Percentiles rank a stretch among this genome's conserved stretches.
Evolutionary conservation across 2,888 invertebrate genomes (phyloP).

Genomic region (Empis livida): DNA sequence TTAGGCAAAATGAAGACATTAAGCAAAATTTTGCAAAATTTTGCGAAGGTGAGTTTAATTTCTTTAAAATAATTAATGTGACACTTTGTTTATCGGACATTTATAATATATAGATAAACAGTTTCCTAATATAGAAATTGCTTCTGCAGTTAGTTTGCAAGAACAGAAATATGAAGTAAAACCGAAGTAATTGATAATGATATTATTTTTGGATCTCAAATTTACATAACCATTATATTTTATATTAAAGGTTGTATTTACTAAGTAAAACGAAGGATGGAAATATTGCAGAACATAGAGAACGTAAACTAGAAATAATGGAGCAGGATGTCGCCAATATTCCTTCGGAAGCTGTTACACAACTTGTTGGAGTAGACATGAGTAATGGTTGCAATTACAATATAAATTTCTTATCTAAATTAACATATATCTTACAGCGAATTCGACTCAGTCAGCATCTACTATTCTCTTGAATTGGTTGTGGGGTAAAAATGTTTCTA

Average conservation of each 20-base stretch:
- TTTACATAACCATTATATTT: slow-evolving; percentile 9
- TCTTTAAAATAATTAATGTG: background rate
- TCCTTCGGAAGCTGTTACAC: slow-evolving; percentile 59
- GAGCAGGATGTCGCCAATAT: slow-evolving; percentile 59
- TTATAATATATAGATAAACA: background rate
- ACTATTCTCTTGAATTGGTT: slow-evolving; percentile 71
- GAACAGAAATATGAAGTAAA: too few species aligned
- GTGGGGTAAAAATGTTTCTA: slow-evolving; percentile 47
- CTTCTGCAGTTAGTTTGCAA: too few species aligned
- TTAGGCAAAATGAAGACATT: slow-evolving; percentile 57
- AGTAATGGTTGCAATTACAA: slow-evolving; percentile 40
- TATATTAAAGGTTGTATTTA: slow-evolving; percentile 55
- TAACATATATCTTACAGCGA: slow-evolving; percentile 42
- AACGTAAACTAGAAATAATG: slow-evolving; percentile 61
- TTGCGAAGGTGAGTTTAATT: too few species aligned
- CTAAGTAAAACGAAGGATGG: slow-evolving; percentile 66
- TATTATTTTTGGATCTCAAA: slow-evolving; percentile 16
- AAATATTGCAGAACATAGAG: slow-evolving; percentile 61
- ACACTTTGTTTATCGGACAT: background rate
- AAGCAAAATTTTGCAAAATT: slow-evolving; percentile 2
- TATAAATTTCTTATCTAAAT: slow-evolving; percentile 7
- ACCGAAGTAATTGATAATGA: background rate
- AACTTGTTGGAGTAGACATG: slow-evolving; percentile 58
- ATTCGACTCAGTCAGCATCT: slow-evolving; percentile 66
- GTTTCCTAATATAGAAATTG: background rate